Base-by-base conservation (phyloP, 1,140 invertebrate genomes). In the Drosophila sp. region DNA sequence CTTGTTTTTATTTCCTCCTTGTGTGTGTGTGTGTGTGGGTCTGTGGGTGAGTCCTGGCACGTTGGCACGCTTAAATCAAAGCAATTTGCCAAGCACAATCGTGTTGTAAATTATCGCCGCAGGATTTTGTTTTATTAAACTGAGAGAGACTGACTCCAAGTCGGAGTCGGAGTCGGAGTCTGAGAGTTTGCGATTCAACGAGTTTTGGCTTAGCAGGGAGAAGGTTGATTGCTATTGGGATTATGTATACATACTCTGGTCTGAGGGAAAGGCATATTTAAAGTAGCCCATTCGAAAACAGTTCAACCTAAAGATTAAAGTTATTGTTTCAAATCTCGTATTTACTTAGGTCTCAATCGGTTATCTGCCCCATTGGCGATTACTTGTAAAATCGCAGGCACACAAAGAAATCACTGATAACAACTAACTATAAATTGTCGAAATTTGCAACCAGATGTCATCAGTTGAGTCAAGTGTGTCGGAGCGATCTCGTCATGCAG, bases 51-150 rank as follows among this genome's bases (percentile, higher is more conserved):
- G 79, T 83, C 76, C 66, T 77, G 72, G 84, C 83, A 87, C 84
- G 83, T 87, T 87, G 84, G 83, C 84, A 76, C 84, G 84, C 79
- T 87, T 89, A 87, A 87, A 87, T 87, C 83, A 86, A 86, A 86
- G 83, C 83, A 86, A 86, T 86, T 86, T 86, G 83, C 83, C 79
- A 78, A 78, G 72, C 80, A 86, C 67, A 79, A 83, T 87, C 79
- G 83, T 87, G 83, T 80, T 87, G 83, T 86, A 86, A 86, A 86
- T 86, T 86, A 86, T 86, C 83, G 83, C 83, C 79, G 76, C 84
- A 87, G 83, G 83, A 87, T 87, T 87, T 83, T 87, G 83, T 87
- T 87, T 87, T 87, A 87, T 87, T 87, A 87, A 87, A 87, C 84
- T 78, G 66, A 63, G 62, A 71, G 75, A 71, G 35, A 38, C 35